These are phyloP conservation scores for Tetheella fluctuosa DNA, from an alignment of 2,888 invertebrate species.

Conservation along the genomic window DNA sequence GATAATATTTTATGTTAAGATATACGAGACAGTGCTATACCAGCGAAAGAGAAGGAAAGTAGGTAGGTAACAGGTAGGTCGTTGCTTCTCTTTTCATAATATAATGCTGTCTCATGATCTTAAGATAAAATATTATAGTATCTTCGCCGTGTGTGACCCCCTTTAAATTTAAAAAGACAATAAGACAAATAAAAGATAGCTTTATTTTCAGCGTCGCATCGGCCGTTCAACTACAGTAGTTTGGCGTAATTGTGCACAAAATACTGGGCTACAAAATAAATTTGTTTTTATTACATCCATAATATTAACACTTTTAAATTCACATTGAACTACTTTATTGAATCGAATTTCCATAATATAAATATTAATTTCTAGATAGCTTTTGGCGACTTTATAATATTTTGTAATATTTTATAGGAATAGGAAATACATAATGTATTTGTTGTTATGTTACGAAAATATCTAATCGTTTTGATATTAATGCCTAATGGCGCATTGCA, in stretches of 20 bases:
- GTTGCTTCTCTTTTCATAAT: too few relatives aligned
- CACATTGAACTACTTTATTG: background rate
- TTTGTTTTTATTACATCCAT: background rate
- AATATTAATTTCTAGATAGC: background rate
- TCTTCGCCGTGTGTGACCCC: too few relatives aligned
- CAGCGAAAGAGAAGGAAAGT: too few relatives aligned
- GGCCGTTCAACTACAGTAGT: background rate
- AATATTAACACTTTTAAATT: background rate
- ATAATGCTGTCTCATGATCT: too few relatives aligned
- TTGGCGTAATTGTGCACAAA: background rate
- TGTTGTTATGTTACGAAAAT: background rate
- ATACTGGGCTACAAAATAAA: background rate
- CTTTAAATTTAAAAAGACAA: too few relatives aligned
- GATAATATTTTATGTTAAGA: too few relatives aligned
- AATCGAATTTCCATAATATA: conserved; percentile 8
- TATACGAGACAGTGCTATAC: too few relatives aligned
- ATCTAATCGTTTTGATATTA: background rate
- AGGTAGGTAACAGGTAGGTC: too few relatives aligned
- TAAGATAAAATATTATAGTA: too few relatives aligned
- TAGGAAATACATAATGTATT: background rate
- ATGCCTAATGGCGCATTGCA: background rate
- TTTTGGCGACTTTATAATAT: background rate
- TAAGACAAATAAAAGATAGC: background rate
- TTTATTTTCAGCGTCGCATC: conserved; percentile 8
- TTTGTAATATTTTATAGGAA: background rate